These are phyloP conservation scores for Sclerurus mexicanus DNA, from an alignment of 2,113 vertebrate genomes.

Conservation along the genomic window DNA sequence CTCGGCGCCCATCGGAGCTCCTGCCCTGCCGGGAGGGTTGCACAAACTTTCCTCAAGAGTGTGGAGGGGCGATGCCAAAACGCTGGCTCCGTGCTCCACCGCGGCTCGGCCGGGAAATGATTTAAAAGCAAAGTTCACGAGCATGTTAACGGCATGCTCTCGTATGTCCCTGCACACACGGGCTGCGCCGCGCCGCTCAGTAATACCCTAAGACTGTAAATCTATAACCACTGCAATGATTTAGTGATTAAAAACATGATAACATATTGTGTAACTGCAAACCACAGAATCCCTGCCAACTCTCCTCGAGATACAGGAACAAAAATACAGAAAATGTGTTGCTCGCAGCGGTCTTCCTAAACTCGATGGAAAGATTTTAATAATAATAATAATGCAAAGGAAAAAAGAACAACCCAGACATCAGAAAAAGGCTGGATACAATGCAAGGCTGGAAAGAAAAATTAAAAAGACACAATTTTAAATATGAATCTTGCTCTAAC, in stretches of 20 bases:
- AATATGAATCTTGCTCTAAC: constrained; percentile 77
- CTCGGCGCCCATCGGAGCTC: constrained; percentile 49
- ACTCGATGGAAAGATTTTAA: constrained; percentile 66
- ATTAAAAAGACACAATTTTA: constrained; percentile 63
- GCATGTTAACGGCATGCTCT: constrained; percentile 41
- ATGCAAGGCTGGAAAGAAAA: constrained; percentile 31
- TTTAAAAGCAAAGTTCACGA: constrained; percentile 68
- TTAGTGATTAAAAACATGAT: constrained; percentile 90
- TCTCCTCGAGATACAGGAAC: constrained; percentile 80
- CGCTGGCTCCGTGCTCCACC: neutral
- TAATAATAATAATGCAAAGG: constrained; percentile 49
- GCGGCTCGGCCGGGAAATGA: constrained; percentile 12
- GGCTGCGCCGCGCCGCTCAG: constrained; percentile 53
- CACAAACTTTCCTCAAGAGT: constrained; percentile 45
- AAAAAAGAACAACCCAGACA: neutral
- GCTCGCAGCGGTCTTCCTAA: constrained; percentile 73
- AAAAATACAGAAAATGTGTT: constrained; percentile 73
- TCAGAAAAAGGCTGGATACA: constrained; percentile 39
- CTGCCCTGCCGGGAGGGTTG: constrained; percentile 20
- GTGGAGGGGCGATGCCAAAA: constrained; percentile 11
- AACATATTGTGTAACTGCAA: constrained; percentile 91
- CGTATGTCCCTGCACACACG: constrained; percentile 14
- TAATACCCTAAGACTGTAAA: constrained; percentile 83
- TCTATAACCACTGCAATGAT: constrained; percentile 88
- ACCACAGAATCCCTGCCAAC: constrained; percentile 86